Base-by-base conservation (phyloP, 2,113 vertebrate genomes). In the Melanotaenia duboulayi region DNA sequence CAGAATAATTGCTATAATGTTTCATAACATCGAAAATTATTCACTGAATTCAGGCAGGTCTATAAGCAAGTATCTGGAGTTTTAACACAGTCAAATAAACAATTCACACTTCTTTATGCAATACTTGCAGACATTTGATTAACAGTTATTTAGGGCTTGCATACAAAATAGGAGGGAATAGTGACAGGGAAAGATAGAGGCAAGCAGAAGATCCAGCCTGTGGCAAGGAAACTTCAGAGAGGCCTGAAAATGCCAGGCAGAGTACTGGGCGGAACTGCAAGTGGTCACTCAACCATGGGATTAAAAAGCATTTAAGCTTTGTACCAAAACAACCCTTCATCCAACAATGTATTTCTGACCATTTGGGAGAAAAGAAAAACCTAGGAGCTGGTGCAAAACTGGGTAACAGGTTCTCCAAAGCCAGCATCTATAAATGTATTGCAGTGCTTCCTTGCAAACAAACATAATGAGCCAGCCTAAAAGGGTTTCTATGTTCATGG, bases 301-400 rank as follows among this genome's bases (percentile, higher is more conserved):
- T 93, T 94, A 92, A 93, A 93, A 92, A 86, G 71, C 90, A 90
- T 93, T 93, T 91, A 91, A 92, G 88, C 89, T 85, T 84, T 89
- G 89, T 87, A 91, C 81, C 82, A 82, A 61, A 46, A 42, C 61
- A 56, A 48, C 46, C 61, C 14, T 46, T 78, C 59, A 24, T 66
- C 71, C 74, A 84, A 66, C 86, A 74, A 62, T 79, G 78, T 83
- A 78, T 83, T 88, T 88, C 76, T 74, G 79, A 84, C 81, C 84
- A 70, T 90, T 86, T 80, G 57, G 67, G 69, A 62, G 80, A 78
- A 81, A 77, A 80, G 65, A 81, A 87, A 65, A 83, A 64, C 86
- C 63, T 85, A 9, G 59, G 28, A 77, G 83, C 73, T 32, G 35
- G 59, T 58, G 81, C 75, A 80, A 76, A 86, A 75, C 62, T 72